These are phyloP conservation scores for Hylaeus anthracinus DNA, from an alignment of 1,140 invertebrate species.

Conservation along the genomic window DNA sequence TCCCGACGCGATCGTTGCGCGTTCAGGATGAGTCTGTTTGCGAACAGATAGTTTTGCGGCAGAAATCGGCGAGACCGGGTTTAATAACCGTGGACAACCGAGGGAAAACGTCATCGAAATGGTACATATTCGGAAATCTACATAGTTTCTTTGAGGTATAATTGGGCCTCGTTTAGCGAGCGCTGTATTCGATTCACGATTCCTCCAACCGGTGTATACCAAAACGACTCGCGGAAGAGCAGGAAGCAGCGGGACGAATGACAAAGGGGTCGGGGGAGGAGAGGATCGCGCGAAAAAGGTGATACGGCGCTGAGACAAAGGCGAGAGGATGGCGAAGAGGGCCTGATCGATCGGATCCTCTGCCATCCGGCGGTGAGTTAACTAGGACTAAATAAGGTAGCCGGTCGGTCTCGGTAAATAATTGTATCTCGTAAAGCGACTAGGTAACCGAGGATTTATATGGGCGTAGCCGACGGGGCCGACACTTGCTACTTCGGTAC, in stretches of 20 bases:
- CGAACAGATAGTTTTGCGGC: neutral
- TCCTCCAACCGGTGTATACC: neutral
- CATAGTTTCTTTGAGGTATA: no score
- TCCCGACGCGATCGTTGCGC: neutral
- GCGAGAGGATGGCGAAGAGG: conserved; percentile 28
- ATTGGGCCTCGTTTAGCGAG: no score
- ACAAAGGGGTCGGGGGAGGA: neutral
- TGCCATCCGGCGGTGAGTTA: conserved; percentile 63
- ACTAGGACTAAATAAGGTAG: conserved; percentile 73
- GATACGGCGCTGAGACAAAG: conserved; percentile 40
- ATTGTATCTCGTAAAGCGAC: conserved; percentile 74
- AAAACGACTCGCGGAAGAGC: neutral
- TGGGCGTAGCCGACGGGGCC: conserved; percentile 73
- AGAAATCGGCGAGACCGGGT: no score
- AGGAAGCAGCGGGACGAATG: neutral
- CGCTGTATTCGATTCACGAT: neutral
- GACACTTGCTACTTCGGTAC: conserved; percentile 70
- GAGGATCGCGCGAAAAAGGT: conserved; percentile 16
- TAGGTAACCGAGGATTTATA: conserved; percentile 74
- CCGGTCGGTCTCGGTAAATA: conserved; percentile 71
- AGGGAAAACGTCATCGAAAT: no score
- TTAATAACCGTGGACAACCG: no score
- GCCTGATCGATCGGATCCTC: conserved; percentile 63
- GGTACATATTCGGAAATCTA: no score
- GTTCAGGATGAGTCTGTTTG: conserved; percentile 9